phyloP scores from a whole-genome alignment of 2,888 invertebrate species.

The Acleris cristana region DNA sequence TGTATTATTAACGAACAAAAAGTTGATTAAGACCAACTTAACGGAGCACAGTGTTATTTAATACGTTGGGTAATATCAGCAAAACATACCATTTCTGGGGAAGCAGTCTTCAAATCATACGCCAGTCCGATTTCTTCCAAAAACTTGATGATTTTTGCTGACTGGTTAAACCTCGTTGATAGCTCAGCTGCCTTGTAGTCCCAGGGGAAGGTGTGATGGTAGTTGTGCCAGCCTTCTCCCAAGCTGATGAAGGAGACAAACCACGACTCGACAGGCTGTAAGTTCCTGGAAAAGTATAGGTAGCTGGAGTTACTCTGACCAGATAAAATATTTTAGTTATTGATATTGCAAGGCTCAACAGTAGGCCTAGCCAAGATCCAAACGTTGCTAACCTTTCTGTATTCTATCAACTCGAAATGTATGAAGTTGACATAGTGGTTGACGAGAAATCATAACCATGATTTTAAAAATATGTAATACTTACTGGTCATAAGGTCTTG shows the following conservation, averaged over 20 bases:
- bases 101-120: slow-evolving; percentile 84
- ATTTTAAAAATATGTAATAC: no score
- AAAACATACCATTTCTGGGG: slow-evolving; percentile 63
- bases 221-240: slow-evolving; percentile 97
- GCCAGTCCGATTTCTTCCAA: slow-evolving; percentile 85
- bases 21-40: no score
- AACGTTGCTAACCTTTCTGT: no score
- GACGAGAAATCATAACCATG: no score
- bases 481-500: slow-evolving; percentile 90
- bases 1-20: no score
- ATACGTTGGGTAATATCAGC: no score
- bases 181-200: slow-evolving; percentile 96
- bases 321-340: no score
- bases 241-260: slow-evolving; percentile 87
- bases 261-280: slow-evolving; percentile 91
- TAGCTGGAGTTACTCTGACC: neutral
- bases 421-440: no score
- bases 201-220: slow-evolving; percentile 96
- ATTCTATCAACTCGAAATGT: no score
- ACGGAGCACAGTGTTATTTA: no score
- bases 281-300: slow-evolving; percentile 77
- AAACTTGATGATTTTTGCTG: slow-evolving; percentile 85
- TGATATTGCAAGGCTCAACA: no score
- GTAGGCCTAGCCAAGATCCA: no score
- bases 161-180: slow-evolving; percentile 85